A percentile compares a stretch with the other conserved stretches of the same genome.
These are phyloP conservation scores for Pipistrellus nathusii DNA, from an alignment of 2,797 vertebrate species.

Conservation along the genomic window DNA sequence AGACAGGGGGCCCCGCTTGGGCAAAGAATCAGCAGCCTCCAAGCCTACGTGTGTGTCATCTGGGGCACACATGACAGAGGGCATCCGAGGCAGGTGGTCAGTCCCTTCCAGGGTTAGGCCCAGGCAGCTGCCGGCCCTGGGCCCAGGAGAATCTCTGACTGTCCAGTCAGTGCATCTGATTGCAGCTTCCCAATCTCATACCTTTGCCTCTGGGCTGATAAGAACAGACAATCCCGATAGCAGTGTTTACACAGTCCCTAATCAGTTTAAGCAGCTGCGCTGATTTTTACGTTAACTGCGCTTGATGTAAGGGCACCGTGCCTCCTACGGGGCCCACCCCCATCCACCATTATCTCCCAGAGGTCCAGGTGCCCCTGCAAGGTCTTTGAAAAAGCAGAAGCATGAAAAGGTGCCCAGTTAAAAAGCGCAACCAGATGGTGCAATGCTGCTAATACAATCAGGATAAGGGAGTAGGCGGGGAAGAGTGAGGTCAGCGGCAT, in stretches of 20 bases:
- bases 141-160: background rate
- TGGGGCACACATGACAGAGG: background rate
- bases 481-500: background rate
- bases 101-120: background rate
- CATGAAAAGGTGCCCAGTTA: background rate
- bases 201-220: constrained; percentile 65
- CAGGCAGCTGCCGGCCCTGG: background rate
- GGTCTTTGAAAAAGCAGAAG: background rate
- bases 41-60: background rate
- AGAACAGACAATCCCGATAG: constrained; percentile 68
- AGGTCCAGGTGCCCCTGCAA: background rate
- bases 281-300: constrained; percentile 62
- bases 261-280: constrained; percentile 64
- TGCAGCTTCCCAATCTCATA: background rate
- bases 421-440: background rate
- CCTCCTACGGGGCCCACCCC: constrained; percentile 35
- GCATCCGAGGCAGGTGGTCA: background rate
- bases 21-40: background rate
- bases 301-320: background rate
- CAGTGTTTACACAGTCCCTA: constrained; percentile 69
- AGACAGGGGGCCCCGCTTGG: background rate
- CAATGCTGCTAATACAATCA: background rate
- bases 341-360: background rate
- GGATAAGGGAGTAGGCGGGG: background rate
- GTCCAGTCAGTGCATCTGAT: background rate